Evolutionary conservation across 2,797 vertebrate species (phyloP).

Genomic region (Sitta carolinensis): DNA sequence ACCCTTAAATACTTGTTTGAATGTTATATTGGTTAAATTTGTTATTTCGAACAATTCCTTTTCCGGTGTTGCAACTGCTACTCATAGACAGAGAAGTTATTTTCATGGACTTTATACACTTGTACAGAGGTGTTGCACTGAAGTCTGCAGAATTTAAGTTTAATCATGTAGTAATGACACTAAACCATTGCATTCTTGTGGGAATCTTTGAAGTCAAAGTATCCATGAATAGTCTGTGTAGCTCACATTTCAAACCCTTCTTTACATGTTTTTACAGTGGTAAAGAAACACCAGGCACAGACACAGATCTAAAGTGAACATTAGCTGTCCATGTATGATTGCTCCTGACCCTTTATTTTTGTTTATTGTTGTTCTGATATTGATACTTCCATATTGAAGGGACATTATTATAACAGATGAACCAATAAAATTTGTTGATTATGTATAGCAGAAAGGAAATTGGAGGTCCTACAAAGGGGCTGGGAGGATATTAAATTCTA

Average conservation of each 20-base stretch:
- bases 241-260: not conserved
- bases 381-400: not conserved
- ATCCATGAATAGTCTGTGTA: not conserved
- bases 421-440: not conserved
- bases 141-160: not conserved
- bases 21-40: not conserved
- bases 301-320: not conserved
- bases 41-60: not conserved
- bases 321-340: not conserved
- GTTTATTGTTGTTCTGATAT: not conserved
- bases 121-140: not conserved
- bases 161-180: not conserved
- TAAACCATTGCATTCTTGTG: not conserved
- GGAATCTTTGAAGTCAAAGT: not conserved
- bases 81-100: not conserved
- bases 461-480: not conserved
- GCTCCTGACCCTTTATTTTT: not conserved
- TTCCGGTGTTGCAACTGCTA: not conserved
- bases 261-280: not conserved
- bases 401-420: not conserved
- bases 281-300: not conserved
- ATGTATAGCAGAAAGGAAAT: not conserved
- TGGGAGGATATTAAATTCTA: not conserved
- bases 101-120: not conserved
- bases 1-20: not conserved